Conservation (phyloP, 2,888 invertebrate genomes). For the Xylota segnis region DNA sequence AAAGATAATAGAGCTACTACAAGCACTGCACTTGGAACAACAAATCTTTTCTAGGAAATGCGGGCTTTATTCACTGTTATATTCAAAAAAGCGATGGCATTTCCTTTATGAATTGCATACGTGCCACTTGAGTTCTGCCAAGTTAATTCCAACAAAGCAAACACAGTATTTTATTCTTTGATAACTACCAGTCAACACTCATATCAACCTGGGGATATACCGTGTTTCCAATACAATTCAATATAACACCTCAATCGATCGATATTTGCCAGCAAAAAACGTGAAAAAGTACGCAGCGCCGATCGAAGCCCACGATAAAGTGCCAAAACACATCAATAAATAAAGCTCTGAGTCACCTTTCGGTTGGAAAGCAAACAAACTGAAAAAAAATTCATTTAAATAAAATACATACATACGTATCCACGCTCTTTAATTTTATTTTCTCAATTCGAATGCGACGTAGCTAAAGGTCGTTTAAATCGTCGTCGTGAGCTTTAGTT, state of each 20-base stretch:
- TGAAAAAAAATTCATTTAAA: background rate
- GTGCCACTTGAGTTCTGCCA: too few relatives aligned
- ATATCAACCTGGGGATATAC: background rate
- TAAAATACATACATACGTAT: background rate
- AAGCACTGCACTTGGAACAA: too few relatives aligned
- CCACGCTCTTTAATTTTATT: background rate
- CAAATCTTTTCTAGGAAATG: too few relatives aligned
- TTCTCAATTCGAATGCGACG: conserved; percentile 1
- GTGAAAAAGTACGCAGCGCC: background rate
- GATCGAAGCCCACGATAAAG: background rate
- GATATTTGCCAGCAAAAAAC: background rate
- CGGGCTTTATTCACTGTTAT: too few relatives aligned
- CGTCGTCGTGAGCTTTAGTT: conserved; percentile 27
- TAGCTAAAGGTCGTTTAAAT: background rate
- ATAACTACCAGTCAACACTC: background rate
- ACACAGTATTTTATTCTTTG: background rate
- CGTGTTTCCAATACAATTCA: background rate
- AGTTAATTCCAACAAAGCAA: background rate
- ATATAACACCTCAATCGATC: background rate
- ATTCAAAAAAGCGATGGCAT: too few relatives aligned
- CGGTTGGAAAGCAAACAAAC: background rate
- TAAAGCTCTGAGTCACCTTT: conserved; percentile 5
- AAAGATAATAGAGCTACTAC: too few relatives aligned
- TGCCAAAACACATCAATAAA: background rate
- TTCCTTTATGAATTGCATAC: too few relatives aligned